These are phyloP conservation scores for Anolis apletophallus DNA, from an alignment of 2,797 vertebrate genomes.

Conservation along the genomic window DNA sequence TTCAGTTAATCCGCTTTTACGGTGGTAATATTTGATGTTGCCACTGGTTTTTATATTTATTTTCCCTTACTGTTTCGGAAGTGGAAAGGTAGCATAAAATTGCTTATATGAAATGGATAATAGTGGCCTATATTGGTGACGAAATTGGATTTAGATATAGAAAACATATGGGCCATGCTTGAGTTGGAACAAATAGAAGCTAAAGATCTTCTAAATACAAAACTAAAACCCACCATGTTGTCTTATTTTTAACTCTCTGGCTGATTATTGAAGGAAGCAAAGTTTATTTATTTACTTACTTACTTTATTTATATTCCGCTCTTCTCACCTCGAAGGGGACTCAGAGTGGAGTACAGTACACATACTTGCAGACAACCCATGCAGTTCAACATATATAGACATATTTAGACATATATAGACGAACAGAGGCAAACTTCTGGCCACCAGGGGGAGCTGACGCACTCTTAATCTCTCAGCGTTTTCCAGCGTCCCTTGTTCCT, in stretches of 20 bases:
- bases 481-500: too few relatives aligned
- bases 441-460: too few relatives aligned
- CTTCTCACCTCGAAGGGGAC: too few relatives aligned
- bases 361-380: too few relatives aligned
- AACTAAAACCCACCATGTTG: neutral
- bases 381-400: too few relatives aligned
- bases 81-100: neutral
- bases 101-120: neutral
- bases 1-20: neutral
- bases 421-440: too few relatives aligned
- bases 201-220: neutral
- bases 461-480: too few relatives aligned
- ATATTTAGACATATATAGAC: too few relatives aligned
- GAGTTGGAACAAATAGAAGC: neutral
- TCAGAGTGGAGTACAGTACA: too few relatives aligned
- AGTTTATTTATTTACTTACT: too few relatives aligned
- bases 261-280: neutral
- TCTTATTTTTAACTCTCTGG: neutral
- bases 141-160: neutral
- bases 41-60: neutral
- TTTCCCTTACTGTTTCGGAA: neutral
- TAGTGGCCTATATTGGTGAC: neutral
- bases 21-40: neutral
- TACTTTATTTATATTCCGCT: too few relatives aligned
- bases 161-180: neutral